These are phyloP conservation scores for Tragelaphus scriptus DNA, from an alignment of 2,113 vertebrate species.

Conservation along the genomic window DNA sequence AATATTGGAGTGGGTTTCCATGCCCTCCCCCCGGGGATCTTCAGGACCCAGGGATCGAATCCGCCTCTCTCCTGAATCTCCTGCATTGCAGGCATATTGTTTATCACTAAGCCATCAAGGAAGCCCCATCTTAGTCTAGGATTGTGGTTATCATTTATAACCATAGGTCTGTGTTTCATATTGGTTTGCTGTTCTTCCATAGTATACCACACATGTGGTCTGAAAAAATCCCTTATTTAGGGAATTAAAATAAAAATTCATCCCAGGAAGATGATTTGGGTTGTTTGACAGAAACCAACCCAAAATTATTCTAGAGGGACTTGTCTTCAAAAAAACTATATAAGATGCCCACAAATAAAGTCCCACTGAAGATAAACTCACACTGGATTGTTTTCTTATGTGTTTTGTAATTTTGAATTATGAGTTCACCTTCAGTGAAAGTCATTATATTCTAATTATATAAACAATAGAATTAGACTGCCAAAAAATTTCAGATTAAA, in stretches of 20 bases:
- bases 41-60: background rate
- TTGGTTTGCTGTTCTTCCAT: background rate
- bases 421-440: background rate
- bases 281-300: background rate
- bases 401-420: background rate
- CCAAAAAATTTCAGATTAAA: background rate
- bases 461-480: background rate
- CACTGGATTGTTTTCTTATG: background rate
- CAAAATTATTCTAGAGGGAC: background rate
- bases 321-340: background rate
- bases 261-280: background rate
- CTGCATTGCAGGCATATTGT: background rate
- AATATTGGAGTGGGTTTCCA: background rate
- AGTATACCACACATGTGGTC: background rate
- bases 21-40: background rate
- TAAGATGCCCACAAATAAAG: background rate
- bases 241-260: background rate
- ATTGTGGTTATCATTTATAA: background rate
- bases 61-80: background rate
- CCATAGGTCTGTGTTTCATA: background rate
- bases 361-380: background rate
- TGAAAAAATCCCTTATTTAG: background rate
- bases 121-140: background rate
- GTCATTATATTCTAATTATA: background rate
- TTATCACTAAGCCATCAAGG: background rate